Base-by-base conservation (phyloP, 2,113 vertebrate genomes). In the Clarias gariepinus region DNA sequence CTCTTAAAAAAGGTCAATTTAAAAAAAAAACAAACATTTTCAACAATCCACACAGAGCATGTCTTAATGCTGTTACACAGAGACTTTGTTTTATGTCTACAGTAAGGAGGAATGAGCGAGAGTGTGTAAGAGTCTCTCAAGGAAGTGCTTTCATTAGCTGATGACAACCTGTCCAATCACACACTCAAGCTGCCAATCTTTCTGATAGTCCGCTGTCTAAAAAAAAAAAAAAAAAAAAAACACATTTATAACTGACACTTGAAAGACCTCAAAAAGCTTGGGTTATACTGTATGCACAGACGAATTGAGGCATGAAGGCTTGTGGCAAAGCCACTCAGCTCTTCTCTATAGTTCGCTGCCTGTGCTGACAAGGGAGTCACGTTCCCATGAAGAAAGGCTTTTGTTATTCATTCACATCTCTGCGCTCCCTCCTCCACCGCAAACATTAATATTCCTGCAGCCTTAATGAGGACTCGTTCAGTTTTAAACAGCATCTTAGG, bases 101-200 rank as follows among this genome's bases (percentile, higher is more conserved):
- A 73, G 30, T 28, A 58, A 25, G 73, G 15, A 47, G 7, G 47
- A 47, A 47, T 47, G 47, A 47, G 41, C 41, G 33, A 74, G 68
- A 30, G 64, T 77, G 64, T 66, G 55, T 52, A 57, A 83, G 66
- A 52, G 47, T 60, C 1, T 28, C 36, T 69, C 60, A 85, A 82
- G 52, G 76, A 88, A 81, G 85, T 47, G 79, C 52, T 86, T 83
- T 81, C 60, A 76, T 87, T 87, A 82, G 78, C 61, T 66, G 77
- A 68, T 74, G 77, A 81, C 82, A 83, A 78, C 71, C 81, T 83
- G 86, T 89, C 88, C 64, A 89, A 84, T 69, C 87, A 86, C 71
- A 88, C 47, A 60, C 80, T 89, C 66, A 33, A 74, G 74, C 81
- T 89, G 87, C 83, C 82, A 85, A 82, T 77, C 23, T 58, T 23